Conservation (phyloP, 1,140 invertebrate species). For the Listronotus bonariensis region DNA sequence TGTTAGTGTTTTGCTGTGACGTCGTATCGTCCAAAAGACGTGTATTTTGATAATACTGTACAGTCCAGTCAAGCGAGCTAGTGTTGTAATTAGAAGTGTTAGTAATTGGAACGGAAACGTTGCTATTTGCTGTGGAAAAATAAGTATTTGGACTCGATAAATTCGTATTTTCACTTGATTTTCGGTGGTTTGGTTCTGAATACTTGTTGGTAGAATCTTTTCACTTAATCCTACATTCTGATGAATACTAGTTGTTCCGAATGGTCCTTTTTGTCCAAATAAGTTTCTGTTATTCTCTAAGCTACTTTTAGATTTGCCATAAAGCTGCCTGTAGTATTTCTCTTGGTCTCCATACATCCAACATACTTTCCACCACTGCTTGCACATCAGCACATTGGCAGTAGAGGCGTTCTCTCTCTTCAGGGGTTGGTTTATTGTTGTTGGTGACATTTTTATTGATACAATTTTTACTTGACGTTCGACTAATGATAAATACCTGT, state of each 20-base stretch:
- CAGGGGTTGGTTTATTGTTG: constrained; percentile 38
- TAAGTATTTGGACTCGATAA: too few species aligned
- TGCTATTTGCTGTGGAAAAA: background rate
- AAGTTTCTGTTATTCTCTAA: constrained; percentile 6
- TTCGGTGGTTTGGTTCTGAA: background rate
- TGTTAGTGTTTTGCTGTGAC: background rate
- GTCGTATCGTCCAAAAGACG: constrained; percentile 15
- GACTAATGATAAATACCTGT: background rate
- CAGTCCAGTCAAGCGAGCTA: constrained; percentile 8
- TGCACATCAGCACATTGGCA: constrained; percentile 77
- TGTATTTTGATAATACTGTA: constrained; percentile 23
- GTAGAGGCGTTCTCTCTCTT: constrained; percentile 49
- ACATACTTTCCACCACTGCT: constrained; percentile 86
- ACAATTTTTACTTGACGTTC: constrained; percentile 6
- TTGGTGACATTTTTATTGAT: constrained; percentile 24
- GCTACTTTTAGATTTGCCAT: constrained; percentile 64
- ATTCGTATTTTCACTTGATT: too few species aligned
- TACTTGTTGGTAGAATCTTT: background rate
- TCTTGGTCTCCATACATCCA: constrained; percentile 85
- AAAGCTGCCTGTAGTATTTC: constrained; percentile 79
- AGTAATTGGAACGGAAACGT: constrained; percentile 4
- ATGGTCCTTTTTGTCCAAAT: constrained; percentile 2
- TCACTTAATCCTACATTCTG: background rate
- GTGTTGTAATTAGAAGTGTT: constrained; percentile 5
- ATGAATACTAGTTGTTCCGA: constrained; percentile 18